These are phyloP conservation scores for Leptopilina drosophilae DNA, from an alignment of 2,888 invertebrate species.

Conservation along the genomic window DNA sequence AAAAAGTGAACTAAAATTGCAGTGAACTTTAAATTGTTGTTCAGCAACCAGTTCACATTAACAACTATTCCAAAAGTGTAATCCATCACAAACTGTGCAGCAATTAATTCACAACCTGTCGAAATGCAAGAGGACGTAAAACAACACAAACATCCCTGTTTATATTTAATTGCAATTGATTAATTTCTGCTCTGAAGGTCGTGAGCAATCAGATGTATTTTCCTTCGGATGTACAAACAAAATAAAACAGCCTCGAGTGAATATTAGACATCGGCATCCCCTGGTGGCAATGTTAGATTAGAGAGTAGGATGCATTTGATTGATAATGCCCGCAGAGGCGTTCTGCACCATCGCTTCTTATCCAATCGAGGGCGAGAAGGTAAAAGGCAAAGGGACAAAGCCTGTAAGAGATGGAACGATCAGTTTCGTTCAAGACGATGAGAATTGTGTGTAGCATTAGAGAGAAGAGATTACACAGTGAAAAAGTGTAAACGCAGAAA, in stretches of 20 bases:
- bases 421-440: neutral
- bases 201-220: neutral
- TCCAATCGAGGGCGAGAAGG: conserved; percentile 63
- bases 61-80: too few species aligned
- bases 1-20: too few species aligned
- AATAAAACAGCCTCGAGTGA: neutral
- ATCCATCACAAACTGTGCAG: too few species aligned
- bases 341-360: conserved; percentile 67
- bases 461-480: neutral
- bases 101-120: too few species aligned
- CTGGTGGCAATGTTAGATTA: conserved; percentile 53
- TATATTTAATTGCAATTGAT: neutral
- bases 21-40: too few species aligned
- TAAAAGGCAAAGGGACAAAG: conserved; percentile 45
- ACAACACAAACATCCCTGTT: too few species aligned
- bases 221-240: neutral
- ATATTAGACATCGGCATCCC: conserved; percentile 43
- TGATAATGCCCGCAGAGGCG: conserved; percentile 71
- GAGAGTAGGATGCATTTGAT: conserved; percentile 67
- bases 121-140: too few species aligned
- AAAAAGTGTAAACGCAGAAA: neutral
- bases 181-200: conserved; percentile 15
- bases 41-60: too few species aligned
- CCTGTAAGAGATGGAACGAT: conserved; percentile 45
- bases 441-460: neutral